A percentile compares a stretch with the other conserved stretches of the same genome.
Evolutionary conservation across 2,888 invertebrate genomes (phyloP).

Genomic region (Dinocampus coccinellae): DNA sequence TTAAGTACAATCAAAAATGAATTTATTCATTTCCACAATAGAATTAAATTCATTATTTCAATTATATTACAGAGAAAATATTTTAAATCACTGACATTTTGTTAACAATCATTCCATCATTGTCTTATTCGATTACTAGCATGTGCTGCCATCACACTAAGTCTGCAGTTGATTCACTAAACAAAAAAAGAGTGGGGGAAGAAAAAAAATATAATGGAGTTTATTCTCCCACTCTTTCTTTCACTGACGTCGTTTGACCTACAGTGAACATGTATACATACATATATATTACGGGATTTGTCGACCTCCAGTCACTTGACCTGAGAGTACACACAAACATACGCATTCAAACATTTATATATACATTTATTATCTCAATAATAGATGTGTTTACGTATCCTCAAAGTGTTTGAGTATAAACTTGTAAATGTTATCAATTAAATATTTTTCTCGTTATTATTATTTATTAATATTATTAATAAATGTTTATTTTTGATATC

Average conservation of each 20-base stretch:
- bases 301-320: conserved; percentile 16
- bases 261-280: conserved; percentile 5
- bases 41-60: background rate
- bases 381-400: background rate
- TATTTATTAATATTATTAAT: background rate
- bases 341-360: background rate
- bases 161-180: background rate
- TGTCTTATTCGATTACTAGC: background rate
- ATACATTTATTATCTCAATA: background rate
- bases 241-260: conserved; percentile 9
- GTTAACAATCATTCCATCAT: background rate
- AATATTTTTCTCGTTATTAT: background rate
- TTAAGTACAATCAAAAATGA: background rate
- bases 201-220: background rate
- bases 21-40: background rate
- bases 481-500: background rate
- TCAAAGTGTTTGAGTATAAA: background rate
- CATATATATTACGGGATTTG: conserved; percentile 8
- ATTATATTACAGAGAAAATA: background rate
- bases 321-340: background rate
- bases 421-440: background rate
- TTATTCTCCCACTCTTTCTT: background rate
- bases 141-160: conserved; percentile 16
- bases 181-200: background rate
- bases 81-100: background rate